Evolutionary conservation across 2,888 invertebrate species (phyloP), one percentile per base, ranked within the genome.

Genomic region (Chrysotoxum bicinctum): DNA sequence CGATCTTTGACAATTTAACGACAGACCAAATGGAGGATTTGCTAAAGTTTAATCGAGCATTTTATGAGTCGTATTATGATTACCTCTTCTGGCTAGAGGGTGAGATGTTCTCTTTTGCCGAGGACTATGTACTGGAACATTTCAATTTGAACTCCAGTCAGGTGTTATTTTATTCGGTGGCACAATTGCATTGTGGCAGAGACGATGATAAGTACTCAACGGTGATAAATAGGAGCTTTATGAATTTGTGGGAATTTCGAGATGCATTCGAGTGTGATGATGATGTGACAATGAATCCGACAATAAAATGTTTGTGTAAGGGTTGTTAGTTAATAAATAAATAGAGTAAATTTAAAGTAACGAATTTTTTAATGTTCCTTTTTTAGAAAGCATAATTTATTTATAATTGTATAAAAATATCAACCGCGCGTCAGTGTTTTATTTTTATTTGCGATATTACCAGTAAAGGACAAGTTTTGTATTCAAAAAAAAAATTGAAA

Each of bases 61-160:
- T 91, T 37, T 79, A 88, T 21, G 89, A 89, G 3, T 69, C 91
- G 0, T 75, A 88, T 3, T 60, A 87, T 0, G 91, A 91, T 12
- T 91, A 91, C 73, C 87, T 87, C 16, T 91, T 91, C 35, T 91
- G 91, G 91, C 64, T 91, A 74, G 88, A 90, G 68, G 90, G 91
- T 68, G 91, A 91, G 52, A 88, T 88, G 21, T 91, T 91, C 45
- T 87, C 89, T 2, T 91, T 91, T 60, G 91, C 91, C 32, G 91
- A 91, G 66, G 89, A 89, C 73, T 89, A 89, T 68, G 89, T 91
- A 3, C 82, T 91, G 60, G 88, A 91, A 21, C 89, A 89, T 73
- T 91, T 90, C 23, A 87, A 89, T 6, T 70, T 91, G 70, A 87
- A 90, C 37, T 87, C 90, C 5, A 87, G 84, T 9, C 89, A 88